Evolutionary conservation across 2,888 invertebrate genomes (phyloP).

Genomic region (Leptarthrus brevirostris): DNA sequence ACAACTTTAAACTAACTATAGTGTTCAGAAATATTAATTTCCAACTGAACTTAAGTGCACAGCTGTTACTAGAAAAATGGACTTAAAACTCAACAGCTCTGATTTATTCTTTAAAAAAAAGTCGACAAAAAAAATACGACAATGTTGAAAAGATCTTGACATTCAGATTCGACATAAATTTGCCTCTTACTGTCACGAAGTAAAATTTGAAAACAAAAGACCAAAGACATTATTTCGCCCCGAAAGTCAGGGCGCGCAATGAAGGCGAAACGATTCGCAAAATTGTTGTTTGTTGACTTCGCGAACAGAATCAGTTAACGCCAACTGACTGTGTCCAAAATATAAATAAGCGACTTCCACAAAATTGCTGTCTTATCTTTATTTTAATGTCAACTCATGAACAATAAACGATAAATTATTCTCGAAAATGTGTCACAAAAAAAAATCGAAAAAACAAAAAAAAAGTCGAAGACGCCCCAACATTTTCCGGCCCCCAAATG

Average conservation of each 20-base stretch:
- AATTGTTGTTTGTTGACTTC: slow-evolving; percentile 32
- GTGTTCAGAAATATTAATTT: no score
- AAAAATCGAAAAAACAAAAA: no score
- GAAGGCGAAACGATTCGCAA: slow-evolving; percentile 3
- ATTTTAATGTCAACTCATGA: slow-evolving; percentile 60
- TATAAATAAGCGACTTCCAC: slow-evolving; percentile 31
- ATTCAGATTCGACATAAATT: slow-evolving; percentile 45
- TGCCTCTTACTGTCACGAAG: slow-evolving; percentile 39
- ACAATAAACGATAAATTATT: slow-evolving; percentile 62
- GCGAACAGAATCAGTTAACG: slow-evolving; percentile 41
- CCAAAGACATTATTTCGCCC: no score
- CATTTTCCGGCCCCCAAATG: slow-evolving; percentile 28
- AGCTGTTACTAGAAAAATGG: no score
- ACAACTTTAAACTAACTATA: no score
- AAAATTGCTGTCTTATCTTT: slow-evolving; percentile 56
- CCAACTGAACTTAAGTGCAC: no score
- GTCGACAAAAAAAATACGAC: background rate
- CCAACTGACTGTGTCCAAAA: slow-evolving; percentile 34
- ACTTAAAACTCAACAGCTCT: no score
- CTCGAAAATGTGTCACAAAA: slow-evolving; percentile 38
- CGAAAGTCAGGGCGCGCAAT: background rate
- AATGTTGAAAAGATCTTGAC: slow-evolving; percentile 39
- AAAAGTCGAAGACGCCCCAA: slow-evolving; percentile 26
- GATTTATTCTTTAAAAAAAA: no score
- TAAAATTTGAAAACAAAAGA: slow-evolving; percentile 39